A percentile compares a stretch with the other conserved stretches of the same genome.
phyloP scores from a whole-genome alignment of 2,797 vertebrate species.

The Propithecus deckenii region DNA sequence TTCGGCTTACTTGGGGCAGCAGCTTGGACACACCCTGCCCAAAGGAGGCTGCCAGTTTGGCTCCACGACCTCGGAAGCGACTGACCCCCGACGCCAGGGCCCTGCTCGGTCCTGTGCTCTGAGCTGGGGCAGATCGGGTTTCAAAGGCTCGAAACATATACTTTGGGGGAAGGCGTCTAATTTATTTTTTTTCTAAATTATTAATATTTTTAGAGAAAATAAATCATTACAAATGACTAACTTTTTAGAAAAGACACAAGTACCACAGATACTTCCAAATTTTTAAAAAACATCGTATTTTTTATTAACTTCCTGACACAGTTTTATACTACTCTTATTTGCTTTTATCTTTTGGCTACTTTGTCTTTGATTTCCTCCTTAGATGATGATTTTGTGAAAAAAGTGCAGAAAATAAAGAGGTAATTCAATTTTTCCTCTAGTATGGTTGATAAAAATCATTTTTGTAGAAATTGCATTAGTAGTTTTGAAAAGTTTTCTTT shows the following conservation, averaged over 20 bases:
- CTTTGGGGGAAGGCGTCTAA: no score
- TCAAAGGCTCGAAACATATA: not conserved
- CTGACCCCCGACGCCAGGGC: accelerated
- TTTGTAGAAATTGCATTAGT: not conserved
- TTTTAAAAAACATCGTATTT: not conserved
- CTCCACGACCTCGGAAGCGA: accelerated
- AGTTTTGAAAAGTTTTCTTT: not conserved
- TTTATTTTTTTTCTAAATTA: not conserved
- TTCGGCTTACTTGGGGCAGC: not conserved
- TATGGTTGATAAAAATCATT: not conserved
- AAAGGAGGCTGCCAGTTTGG: accelerated
- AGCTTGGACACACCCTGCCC: not conserved
- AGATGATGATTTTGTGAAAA: not conserved
- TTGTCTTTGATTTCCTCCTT: not conserved
- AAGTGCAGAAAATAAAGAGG: not conserved
- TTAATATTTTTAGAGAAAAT: not conserved
- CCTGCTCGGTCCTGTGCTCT: not conserved
- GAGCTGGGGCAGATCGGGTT: accelerated
- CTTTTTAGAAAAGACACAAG: not conserved
- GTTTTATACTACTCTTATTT: not conserved
- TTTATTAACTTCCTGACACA: not conserved
- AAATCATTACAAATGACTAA: not conserved
- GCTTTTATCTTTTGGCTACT: not conserved
- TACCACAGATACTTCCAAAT: not conserved
- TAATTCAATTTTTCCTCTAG: not conserved